phyloP scores from a whole-genome alignment of 2,888 invertebrate genomes.

The Diachrysia chrysitis region DNA sequence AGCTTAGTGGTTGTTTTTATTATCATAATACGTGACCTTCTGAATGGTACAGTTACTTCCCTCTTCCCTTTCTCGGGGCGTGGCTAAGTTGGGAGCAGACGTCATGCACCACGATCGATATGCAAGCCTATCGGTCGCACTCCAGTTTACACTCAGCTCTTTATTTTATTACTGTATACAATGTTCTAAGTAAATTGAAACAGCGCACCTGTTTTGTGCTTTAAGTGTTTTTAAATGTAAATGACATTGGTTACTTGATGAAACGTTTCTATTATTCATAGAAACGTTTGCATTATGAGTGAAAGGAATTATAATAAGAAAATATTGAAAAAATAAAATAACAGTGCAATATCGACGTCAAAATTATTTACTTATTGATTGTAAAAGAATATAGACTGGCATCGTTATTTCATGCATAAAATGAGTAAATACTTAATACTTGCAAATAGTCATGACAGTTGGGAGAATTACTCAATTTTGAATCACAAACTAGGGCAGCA shows the following conservation, averaged over 20 bases:
- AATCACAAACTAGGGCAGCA: too few species aligned
- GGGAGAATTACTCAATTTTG: too few species aligned
- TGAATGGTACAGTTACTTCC: constrained; percentile 11
- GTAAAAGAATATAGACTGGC: background rate
- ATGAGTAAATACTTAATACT: too few species aligned
- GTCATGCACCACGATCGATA: constrained; percentile 72
- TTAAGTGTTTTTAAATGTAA: background rate
- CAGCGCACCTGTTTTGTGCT: background rate
- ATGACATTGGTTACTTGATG: too few species aligned
- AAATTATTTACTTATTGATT: background rate
- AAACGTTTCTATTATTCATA: too few species aligned
- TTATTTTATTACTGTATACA: background rate
- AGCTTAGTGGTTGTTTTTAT: background rate
- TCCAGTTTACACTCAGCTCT: background rate
- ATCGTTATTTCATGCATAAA: background rate
- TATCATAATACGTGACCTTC: background rate
- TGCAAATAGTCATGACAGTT: too few species aligned
- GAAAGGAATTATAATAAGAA: too few species aligned
- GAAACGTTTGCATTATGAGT: background rate
- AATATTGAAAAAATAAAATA: background rate
- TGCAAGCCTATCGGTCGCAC: constrained; percentile 50
- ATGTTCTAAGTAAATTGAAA: background rate
- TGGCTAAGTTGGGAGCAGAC: constrained; percentile 30
- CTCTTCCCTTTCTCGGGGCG: constrained; percentile 25
- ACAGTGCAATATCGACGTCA: background rate